Conservation (phyloP, 2,113 vertebrate species). For the Psephotus haematonotus region DNA sequence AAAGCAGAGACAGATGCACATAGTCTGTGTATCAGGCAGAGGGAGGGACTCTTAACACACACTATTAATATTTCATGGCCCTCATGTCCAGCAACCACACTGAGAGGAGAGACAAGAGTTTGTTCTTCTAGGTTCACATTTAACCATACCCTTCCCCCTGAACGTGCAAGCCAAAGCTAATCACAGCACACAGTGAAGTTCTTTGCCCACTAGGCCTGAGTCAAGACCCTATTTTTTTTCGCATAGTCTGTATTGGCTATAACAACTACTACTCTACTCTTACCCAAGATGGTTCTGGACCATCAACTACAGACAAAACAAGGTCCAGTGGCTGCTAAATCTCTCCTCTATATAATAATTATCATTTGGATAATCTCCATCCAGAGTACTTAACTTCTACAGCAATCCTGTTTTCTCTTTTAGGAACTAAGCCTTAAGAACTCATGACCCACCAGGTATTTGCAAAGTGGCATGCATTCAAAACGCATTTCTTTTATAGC, state of each 20-base stretch:
- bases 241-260: not conserved
- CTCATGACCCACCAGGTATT: not conserved
- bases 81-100: not conserved
- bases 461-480: slow-evolving; percentile 6
- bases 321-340: not conserved
- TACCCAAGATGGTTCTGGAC: not conserved
- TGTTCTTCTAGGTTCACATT: not conserved
- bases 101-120: not conserved
- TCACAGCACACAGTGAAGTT: not conserved
- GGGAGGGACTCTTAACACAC: not conserved
- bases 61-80: not conserved
- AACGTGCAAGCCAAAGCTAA: not conserved
- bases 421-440: slow-evolving; percentile 14
- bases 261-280: not conserved
- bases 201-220: not conserved
- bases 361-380: not conserved
- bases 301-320: not conserved
- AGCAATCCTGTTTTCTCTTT: slow-evolving; percentile 8
- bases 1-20: not conserved
- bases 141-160: not conserved
- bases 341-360: not conserved
- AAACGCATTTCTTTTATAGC: slow-evolving; percentile 22
- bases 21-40: not conserved
- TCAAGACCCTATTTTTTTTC: not conserved
- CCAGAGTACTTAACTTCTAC: not conserved